Evolutionary conservation across 2,888 invertebrate species (phyloP).

Genomic region (Diarsia brunnea): DNA sequence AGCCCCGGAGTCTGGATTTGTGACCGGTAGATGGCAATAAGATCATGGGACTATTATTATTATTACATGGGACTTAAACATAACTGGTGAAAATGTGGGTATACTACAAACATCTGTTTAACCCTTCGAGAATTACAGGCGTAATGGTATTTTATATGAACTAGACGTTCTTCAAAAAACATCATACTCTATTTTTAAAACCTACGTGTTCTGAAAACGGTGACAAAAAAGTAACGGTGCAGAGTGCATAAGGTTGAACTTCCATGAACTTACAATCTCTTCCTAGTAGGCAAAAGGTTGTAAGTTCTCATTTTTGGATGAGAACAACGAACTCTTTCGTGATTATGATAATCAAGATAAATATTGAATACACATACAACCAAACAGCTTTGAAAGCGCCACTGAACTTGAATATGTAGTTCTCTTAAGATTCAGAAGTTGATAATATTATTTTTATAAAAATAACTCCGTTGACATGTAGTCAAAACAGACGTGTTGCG

Average conservation of each 20-base stretch:
- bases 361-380: constrained; percentile 34
- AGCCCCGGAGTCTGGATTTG: too few species aligned
- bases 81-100: too few species aligned
- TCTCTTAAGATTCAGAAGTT: constrained; percentile 5
- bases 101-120: too few species aligned
- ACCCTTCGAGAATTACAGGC: too few species aligned
- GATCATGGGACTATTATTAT: too few species aligned
- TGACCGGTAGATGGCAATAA: too few species aligned
- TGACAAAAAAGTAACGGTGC: constrained; percentile 34
- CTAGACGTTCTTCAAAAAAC: neutral
- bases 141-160: too few species aligned
- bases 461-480: neutral
- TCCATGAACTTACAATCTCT: constrained; percentile 83
- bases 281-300: constrained; percentile 73
- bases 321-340: constrained; percentile 54
- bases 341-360: constrained; percentile 39
- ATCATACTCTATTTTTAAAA: constrained; percentile 37
- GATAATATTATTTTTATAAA: neutral
- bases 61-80: too few species aligned
- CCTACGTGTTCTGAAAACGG: constrained; percentile 33
- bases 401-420: constrained; percentile 24
- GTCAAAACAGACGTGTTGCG: neutral
- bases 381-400: constrained; percentile 13
- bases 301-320: constrained; percentile 54
- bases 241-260: constrained; percentile 65